Conservation (phyloP, 2,797 vertebrate species). For the Hypotaenidia philippensis region DNA sequence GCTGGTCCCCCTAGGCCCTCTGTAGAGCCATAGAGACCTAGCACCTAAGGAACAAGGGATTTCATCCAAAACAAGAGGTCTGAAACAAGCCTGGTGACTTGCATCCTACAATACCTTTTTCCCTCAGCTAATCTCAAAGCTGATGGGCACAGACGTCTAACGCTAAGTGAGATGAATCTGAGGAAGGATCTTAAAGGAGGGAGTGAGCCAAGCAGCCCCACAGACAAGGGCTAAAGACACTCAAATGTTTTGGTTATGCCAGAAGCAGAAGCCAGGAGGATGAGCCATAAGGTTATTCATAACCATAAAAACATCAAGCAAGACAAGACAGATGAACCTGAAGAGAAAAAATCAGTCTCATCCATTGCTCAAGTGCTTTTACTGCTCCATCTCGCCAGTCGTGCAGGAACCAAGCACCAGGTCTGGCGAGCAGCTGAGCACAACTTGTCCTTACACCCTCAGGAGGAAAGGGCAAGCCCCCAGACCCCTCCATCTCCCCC, state of each 20-base stretch:
- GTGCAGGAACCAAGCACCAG: neutral
- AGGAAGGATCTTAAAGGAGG: neutral
- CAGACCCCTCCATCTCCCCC: neutral
- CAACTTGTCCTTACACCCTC: neutral
- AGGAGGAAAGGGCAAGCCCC: neutral
- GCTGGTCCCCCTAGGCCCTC: neutral
- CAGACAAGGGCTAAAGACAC: neutral
- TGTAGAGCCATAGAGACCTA: neutral
- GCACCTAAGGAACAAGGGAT: neutral
- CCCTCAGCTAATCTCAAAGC: neutral
- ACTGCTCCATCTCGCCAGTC: neutral
- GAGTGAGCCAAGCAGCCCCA: neutral
- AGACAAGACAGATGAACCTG: neutral
- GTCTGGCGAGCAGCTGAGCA: rapidly evolving
- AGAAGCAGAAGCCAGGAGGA: neutral
- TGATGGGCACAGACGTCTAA: neutral
- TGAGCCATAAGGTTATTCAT: neutral
- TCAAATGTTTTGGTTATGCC: neutral
- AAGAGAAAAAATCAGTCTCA: neutral
- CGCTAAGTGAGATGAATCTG: neutral
- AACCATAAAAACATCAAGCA: neutral
- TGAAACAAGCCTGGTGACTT: neutral
- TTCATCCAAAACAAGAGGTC: neutral
- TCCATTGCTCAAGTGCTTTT: neutral
- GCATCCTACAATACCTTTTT: neutral